A percentile compares a stretch with the other conserved stretches of the same genome.
Evolutionary conservation across 2,888 invertebrate species (phyloP).

Genomic region (Tricholauxania praeusta): DNA sequence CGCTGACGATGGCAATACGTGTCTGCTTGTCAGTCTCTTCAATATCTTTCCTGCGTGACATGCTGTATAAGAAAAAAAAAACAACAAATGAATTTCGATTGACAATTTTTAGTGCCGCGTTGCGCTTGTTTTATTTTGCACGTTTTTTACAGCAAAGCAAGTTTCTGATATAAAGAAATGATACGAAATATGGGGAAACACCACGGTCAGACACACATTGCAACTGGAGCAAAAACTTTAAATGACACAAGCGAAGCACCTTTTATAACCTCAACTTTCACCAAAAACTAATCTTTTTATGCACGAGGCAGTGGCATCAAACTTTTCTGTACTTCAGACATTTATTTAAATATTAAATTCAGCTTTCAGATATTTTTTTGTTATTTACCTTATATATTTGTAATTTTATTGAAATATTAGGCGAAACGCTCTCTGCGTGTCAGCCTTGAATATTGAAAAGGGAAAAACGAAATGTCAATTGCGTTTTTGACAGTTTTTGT

Average conservation of each 20-base stretch:
- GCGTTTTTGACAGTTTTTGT: too few species aligned
- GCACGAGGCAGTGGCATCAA: background rate
- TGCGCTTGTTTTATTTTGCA: background rate
- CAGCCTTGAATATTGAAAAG: conserved; percentile 65
- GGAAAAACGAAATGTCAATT: conserved; percentile 49
- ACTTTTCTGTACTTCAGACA: conserved; percentile 20
- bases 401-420: conserved; percentile 56
- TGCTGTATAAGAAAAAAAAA: conserved; percentile 60
- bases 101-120: conserved; percentile 2
- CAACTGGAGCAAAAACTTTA: background rate
- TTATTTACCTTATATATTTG: conserved; percentile 18
- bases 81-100: background rate
- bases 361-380: background rate
- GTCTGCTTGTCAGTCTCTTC: conserved; percentile 95
- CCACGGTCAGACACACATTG: conserved; percentile 1
- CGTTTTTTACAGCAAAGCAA: conserved; percentile 42
- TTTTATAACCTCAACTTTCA: conserved; percentile 54
- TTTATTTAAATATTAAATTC: conserved; percentile 1
- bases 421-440: conserved; percentile 66
- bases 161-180: background rate
- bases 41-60: conserved; percentile 78
- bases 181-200: background rate
- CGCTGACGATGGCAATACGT: conserved; percentile 97
- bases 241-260: conserved; percentile 48
- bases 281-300: background rate